These are phyloP conservation scores for Eupsittula cactorum DNA, from an alignment of 2,113 vertebrate species.

Conservation along the genomic window DNA sequence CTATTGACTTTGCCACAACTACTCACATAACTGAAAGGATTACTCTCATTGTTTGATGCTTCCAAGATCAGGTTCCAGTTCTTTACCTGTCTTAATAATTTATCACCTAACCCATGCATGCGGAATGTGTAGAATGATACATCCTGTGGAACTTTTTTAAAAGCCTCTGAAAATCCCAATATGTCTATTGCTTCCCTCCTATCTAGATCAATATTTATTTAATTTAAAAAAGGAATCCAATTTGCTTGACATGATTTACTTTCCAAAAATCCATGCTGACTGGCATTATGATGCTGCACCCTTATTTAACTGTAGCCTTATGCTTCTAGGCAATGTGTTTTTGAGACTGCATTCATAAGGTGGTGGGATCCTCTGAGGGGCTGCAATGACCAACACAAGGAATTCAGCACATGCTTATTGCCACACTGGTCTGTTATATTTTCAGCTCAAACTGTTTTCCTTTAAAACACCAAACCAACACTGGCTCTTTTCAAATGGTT, in stretches of 20 bases:
- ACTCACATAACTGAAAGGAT: background rate
- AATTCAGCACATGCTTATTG: background rate
- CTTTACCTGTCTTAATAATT: conserved; percentile 45
- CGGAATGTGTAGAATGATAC: conserved; percentile 42
- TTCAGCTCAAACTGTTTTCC: background rate
- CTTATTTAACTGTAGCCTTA: conserved; percentile 37
- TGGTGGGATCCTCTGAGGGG: background rate
- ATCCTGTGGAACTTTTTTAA: conserved; percentile 44
- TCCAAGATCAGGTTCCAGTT: conserved; percentile 8
- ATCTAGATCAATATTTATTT: conserved; percentile 72
- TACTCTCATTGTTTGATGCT: background rate
- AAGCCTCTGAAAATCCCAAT: conserved; percentile 47
- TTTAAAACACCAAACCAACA: background rate
- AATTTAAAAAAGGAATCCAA: conserved; percentile 70
- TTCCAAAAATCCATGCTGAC: conserved; percentile 54
- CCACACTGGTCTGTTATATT: background rate
- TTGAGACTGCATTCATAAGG: background rate
- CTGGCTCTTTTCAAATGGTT: background rate
- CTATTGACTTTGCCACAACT: background rate
- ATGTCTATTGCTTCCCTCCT: conserved; percentile 33
- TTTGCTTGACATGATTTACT: conserved; percentile 69
- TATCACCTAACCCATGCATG: conserved; percentile 1
- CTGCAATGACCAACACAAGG: background rate
- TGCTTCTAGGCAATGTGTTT: background rate
- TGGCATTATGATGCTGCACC: conserved; percentile 33